Percentiles rank a stretch among this genome's conserved stretches.
Conservation (phyloP, 2,888 invertebrate species). For the Drosophila paramelanica region DNA sequence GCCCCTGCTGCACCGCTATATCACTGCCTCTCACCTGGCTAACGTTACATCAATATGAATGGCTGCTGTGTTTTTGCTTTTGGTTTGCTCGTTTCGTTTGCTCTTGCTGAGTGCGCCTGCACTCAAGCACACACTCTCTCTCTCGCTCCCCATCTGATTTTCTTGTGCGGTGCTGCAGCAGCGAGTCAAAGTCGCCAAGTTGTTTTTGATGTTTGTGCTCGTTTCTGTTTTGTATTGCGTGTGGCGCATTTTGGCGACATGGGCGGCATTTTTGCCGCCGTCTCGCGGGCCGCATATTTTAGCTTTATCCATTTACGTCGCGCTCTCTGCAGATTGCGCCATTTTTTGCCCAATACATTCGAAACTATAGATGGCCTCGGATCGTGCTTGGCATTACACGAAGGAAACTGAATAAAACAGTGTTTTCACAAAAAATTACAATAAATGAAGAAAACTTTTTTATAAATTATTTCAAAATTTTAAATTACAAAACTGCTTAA, state of each 20-base stretch:
- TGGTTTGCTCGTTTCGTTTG: constrained; percentile 13
- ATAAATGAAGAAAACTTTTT: no score
- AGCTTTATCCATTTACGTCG: constrained; percentile 68
- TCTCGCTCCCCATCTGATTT: constrained; percentile 14
- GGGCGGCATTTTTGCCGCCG: constrained; percentile 77
- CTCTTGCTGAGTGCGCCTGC: constrained; percentile 52
- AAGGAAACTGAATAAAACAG: background rate
- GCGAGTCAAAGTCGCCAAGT: constrained; percentile 38
- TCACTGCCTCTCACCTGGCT: constrained; percentile 66
- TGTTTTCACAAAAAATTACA: background rate
- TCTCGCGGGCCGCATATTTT: constrained; percentile 70
- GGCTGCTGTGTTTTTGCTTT: constrained; percentile 48
- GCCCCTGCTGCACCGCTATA: constrained; percentile 4
- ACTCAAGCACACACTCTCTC: constrained; percentile 21
- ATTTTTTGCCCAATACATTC: constrained; percentile 59
- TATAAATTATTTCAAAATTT: no score
- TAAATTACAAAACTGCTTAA: no score
- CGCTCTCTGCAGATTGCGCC: constrained; percentile 71
- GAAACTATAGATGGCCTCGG: constrained; percentile 37
- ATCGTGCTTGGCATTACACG: constrained; percentile 3
- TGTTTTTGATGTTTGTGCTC: constrained; percentile 46
- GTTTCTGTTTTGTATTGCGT: constrained; percentile 65
- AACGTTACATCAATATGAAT: constrained; percentile 71
- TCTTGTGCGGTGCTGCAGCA: constrained; percentile 21
- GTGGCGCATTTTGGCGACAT: constrained; percentile 79